These are phyloP conservation scores for Limnephilus marmoratus DNA, from an alignment of 2,888 invertebrate species.

Conservation along the genomic window DNA sequence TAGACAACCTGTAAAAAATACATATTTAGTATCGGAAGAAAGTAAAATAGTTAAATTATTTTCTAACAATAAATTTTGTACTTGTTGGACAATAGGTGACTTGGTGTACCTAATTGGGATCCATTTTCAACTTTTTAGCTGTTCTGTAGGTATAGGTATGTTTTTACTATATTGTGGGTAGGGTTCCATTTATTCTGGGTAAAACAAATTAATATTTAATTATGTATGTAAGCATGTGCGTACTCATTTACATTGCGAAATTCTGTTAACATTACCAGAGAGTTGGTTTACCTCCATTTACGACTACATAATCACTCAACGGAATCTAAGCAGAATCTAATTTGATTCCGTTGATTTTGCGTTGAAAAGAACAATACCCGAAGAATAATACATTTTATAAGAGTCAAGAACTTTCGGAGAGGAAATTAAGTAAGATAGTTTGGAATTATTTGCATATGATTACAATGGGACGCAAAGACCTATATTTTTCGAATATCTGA, in stretches of 20 bases:
- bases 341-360: not conserved
- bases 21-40: not conserved
- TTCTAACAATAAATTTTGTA: too few species aligned
- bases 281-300: not conserved
- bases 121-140: not conserved
- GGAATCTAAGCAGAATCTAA: conserved; percentile 2
- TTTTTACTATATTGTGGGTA: not conserved
- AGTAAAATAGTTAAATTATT: too few species aligned
- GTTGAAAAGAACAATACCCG: not conserved
- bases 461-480: not conserved
- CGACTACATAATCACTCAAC: not conserved
- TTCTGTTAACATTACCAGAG: not conserved
- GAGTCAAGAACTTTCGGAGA: not conserved
- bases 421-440: conserved; percentile 2
- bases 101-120: not conserved
- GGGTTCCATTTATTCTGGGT: not conserved
- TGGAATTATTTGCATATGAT: not conserved
- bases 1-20: conserved; percentile 82
- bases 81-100: not conserved
- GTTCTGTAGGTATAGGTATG: not conserved
- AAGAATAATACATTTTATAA: not conserved
- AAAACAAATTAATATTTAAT: not conserved
- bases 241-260: not conserved
- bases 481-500: not conserved
- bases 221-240: not conserved